Conservation (phyloP, 2,113 vertebrate species). For the Etheostoma cragini region DNA sequence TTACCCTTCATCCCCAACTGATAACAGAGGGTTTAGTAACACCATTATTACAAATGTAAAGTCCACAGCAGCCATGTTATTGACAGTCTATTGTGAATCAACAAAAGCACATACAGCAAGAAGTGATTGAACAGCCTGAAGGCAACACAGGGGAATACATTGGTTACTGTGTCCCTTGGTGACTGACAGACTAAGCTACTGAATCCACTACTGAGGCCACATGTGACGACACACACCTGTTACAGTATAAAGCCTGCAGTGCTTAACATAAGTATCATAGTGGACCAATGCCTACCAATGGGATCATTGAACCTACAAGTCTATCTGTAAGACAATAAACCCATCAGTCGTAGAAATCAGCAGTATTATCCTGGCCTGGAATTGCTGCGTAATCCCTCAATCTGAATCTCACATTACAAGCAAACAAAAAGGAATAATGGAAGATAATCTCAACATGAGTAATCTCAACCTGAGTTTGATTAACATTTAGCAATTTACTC, state of each 20-base stretch:
- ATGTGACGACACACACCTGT: constrained; percentile 63
- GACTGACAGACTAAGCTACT: constrained; percentile 56
- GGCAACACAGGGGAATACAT: constrained; percentile 47
- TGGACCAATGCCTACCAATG: constrained; percentile 31
- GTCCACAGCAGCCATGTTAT: constrained; percentile 19
- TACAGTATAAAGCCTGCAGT: constrained; percentile 38
- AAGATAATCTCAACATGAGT: constrained; percentile 69
- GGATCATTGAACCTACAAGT: constrained; percentile 54
- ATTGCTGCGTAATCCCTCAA: constrained; percentile 70
- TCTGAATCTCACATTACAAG: constrained; percentile 67
- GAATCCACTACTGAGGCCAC: constrained; percentile 53
- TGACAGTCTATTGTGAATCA: constrained; percentile 34
- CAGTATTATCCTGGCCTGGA: constrained; percentile 58
- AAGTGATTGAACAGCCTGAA: constrained; percentile 52
- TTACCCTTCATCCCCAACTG: constrained; percentile 19
- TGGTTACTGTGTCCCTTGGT: constrained; percentile 51
- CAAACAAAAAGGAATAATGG: constrained; percentile 67
- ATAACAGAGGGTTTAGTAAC: constrained; percentile 16
- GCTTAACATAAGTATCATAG: constrained; percentile 48
- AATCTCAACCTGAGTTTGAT: constrained; percentile 63
- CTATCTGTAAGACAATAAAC: constrained; percentile 58
- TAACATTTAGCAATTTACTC: constrained; percentile 48
- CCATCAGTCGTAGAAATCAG: constrained; percentile 51
- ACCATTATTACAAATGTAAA: background rate
- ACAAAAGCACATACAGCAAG: constrained; percentile 16